Base-by-base conservation (phyloP, 2,888 invertebrate genomes). In the Zele albiditarsus region DNA sequence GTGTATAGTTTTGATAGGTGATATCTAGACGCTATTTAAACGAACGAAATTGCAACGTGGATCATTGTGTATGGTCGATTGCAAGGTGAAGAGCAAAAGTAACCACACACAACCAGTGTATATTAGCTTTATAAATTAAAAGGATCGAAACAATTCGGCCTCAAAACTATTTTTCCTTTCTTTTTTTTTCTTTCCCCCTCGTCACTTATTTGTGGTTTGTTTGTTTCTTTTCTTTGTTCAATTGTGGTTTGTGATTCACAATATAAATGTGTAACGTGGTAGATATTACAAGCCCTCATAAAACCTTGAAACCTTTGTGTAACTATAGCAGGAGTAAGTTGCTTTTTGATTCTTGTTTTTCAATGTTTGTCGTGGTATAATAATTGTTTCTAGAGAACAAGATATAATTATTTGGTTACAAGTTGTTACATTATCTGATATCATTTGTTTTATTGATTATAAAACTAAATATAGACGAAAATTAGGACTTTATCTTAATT, bases 131-230 rank as follows among this genome's bases (percentile, higher is more conserved):
- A 38, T 38, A 38, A 65, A 38, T 65, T 38, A 23, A 10, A 38
- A 33, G 12, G 23, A 65, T 65, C 25, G 23, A 38, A 65, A 65
- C 38, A 65, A 65, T 65, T 25, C 23, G 65, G 38, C 65, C 65
- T 65, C 65, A 65, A 65, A 65, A 65, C 65, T 65, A 38, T 65
- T 65, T 4, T 25, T 38, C 38, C 20, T 28, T 62, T 31, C 10
- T 42, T 42, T 14, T 14, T n/a, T n/a, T 14, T 46, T 46, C 28
- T 38, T 12, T n/a, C n/a, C n/a, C n/a, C n/a, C n/a, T n/a, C n/a
- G n/a, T n/a, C 12, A 6, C 12, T 38, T 38, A 1, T 38, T 38
- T 38, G 12, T n/a, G 12, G 38, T 38, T 33, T 10, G 8, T 8
- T 33, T 63, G n/a, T 63, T 63, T 63, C 14, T 63, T 65, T 20